These are phyloP conservation scores for Timema podura DNA, from an alignment of 2,888 invertebrate species.

Conservation along the genomic window DNA sequence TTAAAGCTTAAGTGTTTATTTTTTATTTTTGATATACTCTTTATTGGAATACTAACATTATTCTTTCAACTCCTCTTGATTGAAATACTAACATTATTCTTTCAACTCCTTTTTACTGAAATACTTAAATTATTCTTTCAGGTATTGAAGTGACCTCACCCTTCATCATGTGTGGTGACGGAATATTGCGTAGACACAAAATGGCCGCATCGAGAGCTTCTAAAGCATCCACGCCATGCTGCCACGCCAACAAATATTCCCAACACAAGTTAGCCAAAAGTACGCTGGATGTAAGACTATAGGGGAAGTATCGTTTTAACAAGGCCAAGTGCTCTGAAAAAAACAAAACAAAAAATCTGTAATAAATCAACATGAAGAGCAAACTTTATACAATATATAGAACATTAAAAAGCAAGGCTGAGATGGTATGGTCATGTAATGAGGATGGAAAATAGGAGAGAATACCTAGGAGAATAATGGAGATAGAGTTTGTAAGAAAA, in stretches of 20 bases:
- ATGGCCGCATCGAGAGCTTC: constrained; percentile 67
- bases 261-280: constrained; percentile 83
- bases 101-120: no score
- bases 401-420: no score
- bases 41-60: no score
- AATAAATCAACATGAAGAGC: no score
- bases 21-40: no score
- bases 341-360: not conserved
- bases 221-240: constrained; percentile 63
- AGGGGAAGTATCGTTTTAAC: constrained; percentile 75
- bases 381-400: not conserved
- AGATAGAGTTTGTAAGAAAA: no score
- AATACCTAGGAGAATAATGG: no score
- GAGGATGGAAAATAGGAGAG: no score
- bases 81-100: no score
- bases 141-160: constrained; percentile 43
- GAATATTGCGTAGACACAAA: constrained; percentile 62
- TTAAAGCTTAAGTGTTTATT: no score
- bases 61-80: no score
- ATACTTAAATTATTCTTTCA: not conserved
- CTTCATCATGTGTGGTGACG: constrained; percentile 60
- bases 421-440: no score
- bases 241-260: constrained; percentile 88
- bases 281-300: constrained; percentile 74
- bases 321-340: constrained; percentile 38